Conservation (phyloP, 2,888 invertebrate species). For the Flexamia atlantica region DNA sequence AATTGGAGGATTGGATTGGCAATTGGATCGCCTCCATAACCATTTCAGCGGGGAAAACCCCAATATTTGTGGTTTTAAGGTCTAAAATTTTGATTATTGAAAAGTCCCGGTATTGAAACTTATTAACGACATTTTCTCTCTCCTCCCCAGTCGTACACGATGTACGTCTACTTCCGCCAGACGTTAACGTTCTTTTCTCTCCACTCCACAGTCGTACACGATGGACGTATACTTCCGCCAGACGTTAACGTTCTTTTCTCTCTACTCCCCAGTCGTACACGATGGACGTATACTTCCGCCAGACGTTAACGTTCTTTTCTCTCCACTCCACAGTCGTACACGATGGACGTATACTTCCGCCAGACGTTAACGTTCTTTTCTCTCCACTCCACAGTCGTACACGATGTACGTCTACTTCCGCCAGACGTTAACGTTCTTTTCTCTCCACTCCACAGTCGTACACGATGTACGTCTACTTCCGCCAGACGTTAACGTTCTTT, state of each 20-base stretch:
- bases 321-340: conserved; percentile 72
- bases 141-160: conserved; percentile 73
- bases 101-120: too few species aligned
- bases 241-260: conserved; percentile 73
- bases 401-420: conserved; percentile 75
- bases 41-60: too few species aligned
- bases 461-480: too few species aligned
- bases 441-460: too few species aligned
- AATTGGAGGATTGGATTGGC: too few species aligned
- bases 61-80: too few species aligned
- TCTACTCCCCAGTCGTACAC: conserved; percentile 73
- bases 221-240: conserved; percentile 76
- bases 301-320: conserved; percentile 74
- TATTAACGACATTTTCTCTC: too few species aligned
- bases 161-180: conserved; percentile 75
- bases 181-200: conserved; percentile 73
- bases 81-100: too few species aligned
- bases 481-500: too few species aligned
- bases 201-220: conserved; percentile 72
- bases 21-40: too few species aligned
- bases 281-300: conserved; percentile 75
- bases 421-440: conserved; percentile 72
- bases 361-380: conserved; percentile 74
- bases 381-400: conserved; percentile 71
- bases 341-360: conserved; percentile 75